Percentiles rank a stretch among this genome's conserved stretches.
These are phyloP conservation scores for Cacatua alba DNA, from an alignment of 2,113 vertebrate species.

Conservation along the genomic window DNA sequence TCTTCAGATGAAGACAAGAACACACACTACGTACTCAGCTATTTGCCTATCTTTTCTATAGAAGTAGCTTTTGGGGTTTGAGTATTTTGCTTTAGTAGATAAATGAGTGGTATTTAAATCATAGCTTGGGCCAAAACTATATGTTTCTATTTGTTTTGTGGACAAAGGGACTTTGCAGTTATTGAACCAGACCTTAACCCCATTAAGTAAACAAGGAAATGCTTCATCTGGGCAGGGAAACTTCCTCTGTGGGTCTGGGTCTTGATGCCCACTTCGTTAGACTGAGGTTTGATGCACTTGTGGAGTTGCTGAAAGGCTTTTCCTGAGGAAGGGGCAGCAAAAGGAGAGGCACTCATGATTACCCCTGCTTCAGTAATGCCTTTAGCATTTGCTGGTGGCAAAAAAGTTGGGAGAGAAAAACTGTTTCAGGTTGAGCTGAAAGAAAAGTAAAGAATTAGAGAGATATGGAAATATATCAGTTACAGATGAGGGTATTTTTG, in stretches of 20 bases:
- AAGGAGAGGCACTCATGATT: neutral
- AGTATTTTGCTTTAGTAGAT: neutral
- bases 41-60: neutral
- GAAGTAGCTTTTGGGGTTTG: neutral
- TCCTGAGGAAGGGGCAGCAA: neutral
- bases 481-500: neutral
- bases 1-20: neutral
- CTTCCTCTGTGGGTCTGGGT: neutral
- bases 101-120: neutral
- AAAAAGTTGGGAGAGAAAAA: neutral
- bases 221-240: neutral
- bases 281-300: neutral
- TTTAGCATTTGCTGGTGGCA: neutral
- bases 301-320: slow-evolving; percentile 11
- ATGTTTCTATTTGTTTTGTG: neutral
- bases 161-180: neutral
- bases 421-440: neutral
- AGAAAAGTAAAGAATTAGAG: neutral
- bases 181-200: neutral
- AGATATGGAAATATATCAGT: neutral
- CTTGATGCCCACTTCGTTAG: neutral
- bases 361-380: neutral
- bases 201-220: neutral
- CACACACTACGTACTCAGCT: rapidly evolving
- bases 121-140: neutral